Evolutionary conservation across 2,797 vertebrate genomes (phyloP).

Genomic region (Peromyscus attwateri): DNA sequence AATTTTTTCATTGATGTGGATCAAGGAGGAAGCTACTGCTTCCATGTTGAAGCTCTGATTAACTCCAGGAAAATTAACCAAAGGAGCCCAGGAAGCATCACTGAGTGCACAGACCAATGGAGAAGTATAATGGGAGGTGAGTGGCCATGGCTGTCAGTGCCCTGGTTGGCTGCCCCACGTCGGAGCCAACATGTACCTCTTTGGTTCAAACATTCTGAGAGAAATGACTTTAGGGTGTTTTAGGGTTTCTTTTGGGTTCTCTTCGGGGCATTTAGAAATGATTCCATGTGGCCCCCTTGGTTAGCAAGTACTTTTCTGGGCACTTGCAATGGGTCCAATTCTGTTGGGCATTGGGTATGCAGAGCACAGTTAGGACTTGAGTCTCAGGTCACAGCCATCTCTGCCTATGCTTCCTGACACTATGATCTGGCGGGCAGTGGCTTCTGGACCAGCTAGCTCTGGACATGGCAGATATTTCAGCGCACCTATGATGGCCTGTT

Average conservation of each 20-base stretch:
- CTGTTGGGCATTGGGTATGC: background rate
- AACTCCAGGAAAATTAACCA: constrained; percentile 88
- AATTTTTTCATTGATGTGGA: constrained; percentile 90
- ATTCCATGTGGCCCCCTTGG: background rate
- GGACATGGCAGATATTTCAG: background rate
- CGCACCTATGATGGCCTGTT: background rate
- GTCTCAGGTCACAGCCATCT: background rate
- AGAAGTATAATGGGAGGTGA: constrained; percentile 83
- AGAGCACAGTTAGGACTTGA: background rate
- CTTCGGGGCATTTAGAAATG: background rate
- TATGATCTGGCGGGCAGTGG: background rate
- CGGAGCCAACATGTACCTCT: background rate
- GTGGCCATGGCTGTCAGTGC: fast-evolving
- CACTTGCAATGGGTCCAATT: background rate
- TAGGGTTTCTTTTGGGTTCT: background rate
- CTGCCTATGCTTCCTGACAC: background rate
- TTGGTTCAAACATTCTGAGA: background rate
- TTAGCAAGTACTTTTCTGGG: background rate
- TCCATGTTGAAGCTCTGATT: constrained; percentile 90
- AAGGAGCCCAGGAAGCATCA: constrained; percentile 87
- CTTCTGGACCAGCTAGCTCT: background rate
- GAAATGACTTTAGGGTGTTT: background rate
- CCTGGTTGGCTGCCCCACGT: background rate
- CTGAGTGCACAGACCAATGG: constrained; percentile 81
- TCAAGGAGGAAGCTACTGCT: constrained; percentile 92